Evolutionary conservation across 2,888 invertebrate genomes (phyloP), one percentile per base, ranked within the genome.

Genomic region (Rotaria magnacalcarata): DNA sequence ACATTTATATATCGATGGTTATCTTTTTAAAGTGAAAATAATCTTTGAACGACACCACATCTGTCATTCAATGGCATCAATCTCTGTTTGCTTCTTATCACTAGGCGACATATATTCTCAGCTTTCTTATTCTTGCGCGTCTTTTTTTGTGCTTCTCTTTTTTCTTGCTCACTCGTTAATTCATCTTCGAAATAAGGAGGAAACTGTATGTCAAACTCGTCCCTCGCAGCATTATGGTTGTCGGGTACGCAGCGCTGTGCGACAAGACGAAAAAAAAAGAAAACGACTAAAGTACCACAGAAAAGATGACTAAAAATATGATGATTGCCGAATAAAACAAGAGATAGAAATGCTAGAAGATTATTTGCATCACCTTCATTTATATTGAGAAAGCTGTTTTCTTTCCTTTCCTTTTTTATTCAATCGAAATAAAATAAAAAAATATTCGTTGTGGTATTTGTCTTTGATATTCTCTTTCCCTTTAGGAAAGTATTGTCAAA

Each of bases 131-230:
- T 41, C 24, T 56, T 56, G 56, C 21, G 24, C 56, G 24, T 56
- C 56, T 24, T 56, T 56, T 56, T 56, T 56, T 24, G 0, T 56
- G 21, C 21, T 7, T 24, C 24, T 67, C 34, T 67, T 60, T 10
- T 67, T 67, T 67, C 67, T 67, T 67, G 67, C 34, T 67, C 67
- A 67, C 67, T 67, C 67, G 67, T 67, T 67, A 67, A 67, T 67
- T 67, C 67, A 67, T 67, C 67, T 67, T 67, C 67, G 67, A 67
- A 67, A 67, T 67, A 34, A 14, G 34, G 19, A 67, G 67, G 27
- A 8, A 60, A 34, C 67, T 67, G 67, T 67, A 34, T 67, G 34
- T 34, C 67, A 67, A 67, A 67, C 67, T 34, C 19, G 67, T 67
- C 67, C 34, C 67, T 67, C 34, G 58, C 58, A 60, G 58, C 58